Base-by-base conservation (phyloP, 2,797 vertebrate species). In the Anguilla megastoma region DNA sequence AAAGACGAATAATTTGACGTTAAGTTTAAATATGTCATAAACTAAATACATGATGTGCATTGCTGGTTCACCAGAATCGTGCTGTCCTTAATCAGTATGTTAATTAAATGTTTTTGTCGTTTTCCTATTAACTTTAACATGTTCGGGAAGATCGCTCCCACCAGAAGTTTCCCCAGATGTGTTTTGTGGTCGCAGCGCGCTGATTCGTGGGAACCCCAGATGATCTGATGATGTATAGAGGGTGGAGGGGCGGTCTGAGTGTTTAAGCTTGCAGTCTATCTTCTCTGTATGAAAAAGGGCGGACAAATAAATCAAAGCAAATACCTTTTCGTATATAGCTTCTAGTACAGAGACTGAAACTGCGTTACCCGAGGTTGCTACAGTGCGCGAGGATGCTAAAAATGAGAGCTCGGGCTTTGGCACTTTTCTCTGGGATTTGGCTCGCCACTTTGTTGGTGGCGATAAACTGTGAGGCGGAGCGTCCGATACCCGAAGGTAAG, bases 401-500 rank as follows among this genome's bases (percentile, higher is more conserved):
- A 41, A 96, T 96, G 95, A 92, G 58, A 84, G 85, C 63, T 8
- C 14, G 4, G 0, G 7, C 14, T 0, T 33, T 87, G 0, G 30
- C 90, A 0, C 33, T 91, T 54, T 66, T 92, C 8, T 27, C 88
- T 0, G 90, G 84, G n/a, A 0, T 92, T n/a, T 83, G 87, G 0
- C 3, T 91, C 10, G 87, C 89, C 2, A 66, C 63, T 0, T 86
- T 91, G 21, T 84, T 91, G 50, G 21, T 80, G 1, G 82, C 82
- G 80, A 58, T 89, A 0, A 50, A 5, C 87, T 90, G 94, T 10
- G 92, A 93, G 1, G 88, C 94, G 74, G 89, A 88, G 90, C 91
- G 84, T 12, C 69, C 80, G 8, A 58, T 92, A 85, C 90, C 92
- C 0, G 91, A 94, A 89, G 95, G 96, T 96, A 91, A 92, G 92